Percentiles rank a stretch among this genome's conserved stretches.
Evolutionary conservation across 92 coral and sea anemone genomes (phyloP).

Genomic region (Umimayanthus chanpuru): DNA sequence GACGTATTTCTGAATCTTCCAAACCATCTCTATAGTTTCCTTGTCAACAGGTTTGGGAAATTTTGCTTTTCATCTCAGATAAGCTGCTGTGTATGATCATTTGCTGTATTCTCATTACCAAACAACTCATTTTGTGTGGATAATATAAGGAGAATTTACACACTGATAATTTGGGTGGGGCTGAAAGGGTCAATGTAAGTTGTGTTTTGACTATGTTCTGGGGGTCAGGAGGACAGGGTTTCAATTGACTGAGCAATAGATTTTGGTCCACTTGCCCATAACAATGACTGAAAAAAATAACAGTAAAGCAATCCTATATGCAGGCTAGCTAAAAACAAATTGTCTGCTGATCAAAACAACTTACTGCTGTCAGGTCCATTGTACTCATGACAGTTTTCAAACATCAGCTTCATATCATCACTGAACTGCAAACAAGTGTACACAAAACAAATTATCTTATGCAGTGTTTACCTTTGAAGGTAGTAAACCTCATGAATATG

Average conservation of each 20-base stretch:
- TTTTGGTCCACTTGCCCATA: not conserved
- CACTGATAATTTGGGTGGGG: too few relatives aligned
- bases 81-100: too few relatives aligned
- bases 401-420: conserved; percentile 92
- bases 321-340: not conserved
- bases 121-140: too few relatives aligned
- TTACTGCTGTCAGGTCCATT: conserved; percentile 97
- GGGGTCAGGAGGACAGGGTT: not conserved
- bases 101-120: too few relatives aligned
- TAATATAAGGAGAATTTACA: too few relatives aligned
- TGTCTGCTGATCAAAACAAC: conserved; percentile 20
- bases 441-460: not conserved
- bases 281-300: not conserved
- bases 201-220: too few relatives aligned
- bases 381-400: conserved; percentile 95
- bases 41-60: too few relatives aligned
- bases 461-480: not conserved
- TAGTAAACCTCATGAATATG: too few relatives aligned
- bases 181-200: too few relatives aligned
- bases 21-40: too few relatives aligned
- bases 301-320: not conserved
- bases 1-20: too few relatives aligned
- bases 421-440: conserved; percentile 60
- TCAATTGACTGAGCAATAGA: not conserved
- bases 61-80: too few relatives aligned